phyloP scores from a whole-genome alignment of 2,113 vertebrate species.

The Maccullochella peelii region DNA sequence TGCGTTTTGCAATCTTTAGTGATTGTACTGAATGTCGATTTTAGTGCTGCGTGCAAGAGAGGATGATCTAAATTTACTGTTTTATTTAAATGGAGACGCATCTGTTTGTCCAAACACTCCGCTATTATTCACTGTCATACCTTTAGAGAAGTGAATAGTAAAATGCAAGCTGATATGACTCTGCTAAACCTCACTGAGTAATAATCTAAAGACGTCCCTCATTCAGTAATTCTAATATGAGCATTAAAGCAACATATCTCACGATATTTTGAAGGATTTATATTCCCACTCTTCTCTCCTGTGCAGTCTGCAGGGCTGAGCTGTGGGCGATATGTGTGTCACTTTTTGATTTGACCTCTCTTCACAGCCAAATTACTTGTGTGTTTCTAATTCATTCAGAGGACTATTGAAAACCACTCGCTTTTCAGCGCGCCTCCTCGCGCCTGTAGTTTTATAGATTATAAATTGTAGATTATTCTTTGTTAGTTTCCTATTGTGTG shows the following conservation, averaged over 20 bases:
- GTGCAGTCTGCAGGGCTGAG: constrained; percentile 33
- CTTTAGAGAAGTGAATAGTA: constrained; percentile 9
- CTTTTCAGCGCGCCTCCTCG: constrained; percentile 16
- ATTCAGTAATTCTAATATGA: constrained; percentile 10
- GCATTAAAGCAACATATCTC: constrained; percentile 4
- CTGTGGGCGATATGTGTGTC: constrained; percentile 50
- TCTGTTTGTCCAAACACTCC: neutral
- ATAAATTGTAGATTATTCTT: constrained; percentile 60
- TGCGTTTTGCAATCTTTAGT: constrained; percentile 24
- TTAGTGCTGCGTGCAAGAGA: constrained; percentile 16
- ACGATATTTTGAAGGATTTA: constrained; percentile 5
- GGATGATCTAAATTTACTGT: neutral
- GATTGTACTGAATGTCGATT: constrained; percentile 14
- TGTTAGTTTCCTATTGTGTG: constrained; percentile 44
- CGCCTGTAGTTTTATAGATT: constrained; percentile 27
- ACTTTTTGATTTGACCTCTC: constrained; percentile 68
- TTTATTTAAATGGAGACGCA: constrained; percentile 31
- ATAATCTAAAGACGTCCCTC: neutral
- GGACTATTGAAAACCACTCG: neutral
- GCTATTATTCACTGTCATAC: constrained; percentile 24
- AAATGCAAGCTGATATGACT: constrained; percentile 2
- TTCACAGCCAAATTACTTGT: constrained; percentile 49
- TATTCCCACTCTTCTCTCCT: constrained; percentile 4
- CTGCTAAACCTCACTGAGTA: neutral
- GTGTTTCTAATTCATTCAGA: constrained; percentile 52